Evolutionary conservation across 2,113 vertebrate species (phyloP), one percentile per base, ranked within the genome.

Genomic region (Callipepla californica): DNA sequence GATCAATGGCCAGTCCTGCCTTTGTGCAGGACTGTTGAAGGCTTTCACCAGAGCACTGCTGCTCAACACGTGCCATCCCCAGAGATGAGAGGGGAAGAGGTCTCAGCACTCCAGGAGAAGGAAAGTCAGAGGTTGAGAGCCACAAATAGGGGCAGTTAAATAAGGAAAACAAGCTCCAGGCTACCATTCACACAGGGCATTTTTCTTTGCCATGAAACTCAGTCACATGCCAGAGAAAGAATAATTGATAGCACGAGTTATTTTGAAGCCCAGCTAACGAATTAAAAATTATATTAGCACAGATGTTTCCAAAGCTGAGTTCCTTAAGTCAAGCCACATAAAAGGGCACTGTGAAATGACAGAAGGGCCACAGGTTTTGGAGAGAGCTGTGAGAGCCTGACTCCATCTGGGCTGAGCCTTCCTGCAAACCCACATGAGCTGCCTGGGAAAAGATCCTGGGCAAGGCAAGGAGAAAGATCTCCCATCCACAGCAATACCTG

Each of bases 41-140:
- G 80, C 77, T 63, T 38, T 42, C 53, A 11, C 7, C 86, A 63
- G n/a, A 65, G 59, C 65, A 47, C 8, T 0, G 0, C 0, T 0
- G 1, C 63, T 61, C 59, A 62, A 50, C 7, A 1, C 0, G 0
- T 69, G 40, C 34, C 68, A 40, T 1, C 18, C 53, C 65, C 2
- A 1, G 42, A 57, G 68, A 57, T 25, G 44, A 62, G 69, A 75
- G n/a, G 20, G 36, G 36, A 76, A 73, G 45, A 83, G 69, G 36
- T 70, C 26, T 68, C 53, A 16, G 45, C 2, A 34, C 62, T 2
- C 3, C 67, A 80, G 40, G 22, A 79, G 44, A 68, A 48, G 40
- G 73, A 84, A 19, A 1, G 0, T 70, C 6, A 61, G 51, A 87
- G 62, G 42, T 0, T 51, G 34, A 77, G n/a, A 62, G 50, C 59